Evolutionary conservation across 2,113 vertebrate genomes (phyloP).

Genomic region (Pluvialis apricaria): DNA sequence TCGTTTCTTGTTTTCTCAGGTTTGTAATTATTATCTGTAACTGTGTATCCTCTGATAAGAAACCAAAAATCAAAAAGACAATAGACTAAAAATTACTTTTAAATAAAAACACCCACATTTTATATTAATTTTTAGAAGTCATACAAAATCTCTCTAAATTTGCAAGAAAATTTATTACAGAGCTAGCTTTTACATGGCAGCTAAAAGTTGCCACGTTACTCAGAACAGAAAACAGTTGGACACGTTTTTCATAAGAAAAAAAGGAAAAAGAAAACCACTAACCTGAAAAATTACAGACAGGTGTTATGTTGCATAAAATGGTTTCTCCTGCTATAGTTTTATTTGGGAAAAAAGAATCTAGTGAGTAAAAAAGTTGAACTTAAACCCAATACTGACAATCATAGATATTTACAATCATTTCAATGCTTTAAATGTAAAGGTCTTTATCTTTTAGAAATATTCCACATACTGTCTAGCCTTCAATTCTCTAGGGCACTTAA

Average conservation of each 20-base stretch:
- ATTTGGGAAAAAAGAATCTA: neutral
- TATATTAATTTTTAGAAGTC: neutral
- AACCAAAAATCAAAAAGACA: neutral
- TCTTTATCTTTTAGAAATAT: neutral
- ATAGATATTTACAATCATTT: neutral
- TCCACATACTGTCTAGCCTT: neutral
- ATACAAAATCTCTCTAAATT: neutral
- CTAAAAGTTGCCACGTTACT: neutral
- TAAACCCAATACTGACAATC: neutral
- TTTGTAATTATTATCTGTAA: neutral
- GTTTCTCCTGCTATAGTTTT: conserved; percentile 26
- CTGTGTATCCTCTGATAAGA: neutral
- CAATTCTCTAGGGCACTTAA: neutral
- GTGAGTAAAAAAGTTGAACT: neutral
- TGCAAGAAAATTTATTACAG: neutral
- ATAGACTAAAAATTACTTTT: neutral
- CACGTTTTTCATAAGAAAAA: neutral
- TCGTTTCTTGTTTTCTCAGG: neutral
- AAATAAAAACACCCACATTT: rapidly evolving
- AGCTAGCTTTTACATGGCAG: neutral
- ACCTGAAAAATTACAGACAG: conserved; percentile 73
- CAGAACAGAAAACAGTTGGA: neutral
- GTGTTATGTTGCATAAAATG: conserved; percentile 68
- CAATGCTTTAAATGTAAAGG: neutral
- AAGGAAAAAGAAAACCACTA: conserved; percentile 11